Evolutionary conservation across 2,797 vertebrate species (phyloP), one percentile per base, ranked within the genome.

Genomic region (Argya squamiceps): DNA sequence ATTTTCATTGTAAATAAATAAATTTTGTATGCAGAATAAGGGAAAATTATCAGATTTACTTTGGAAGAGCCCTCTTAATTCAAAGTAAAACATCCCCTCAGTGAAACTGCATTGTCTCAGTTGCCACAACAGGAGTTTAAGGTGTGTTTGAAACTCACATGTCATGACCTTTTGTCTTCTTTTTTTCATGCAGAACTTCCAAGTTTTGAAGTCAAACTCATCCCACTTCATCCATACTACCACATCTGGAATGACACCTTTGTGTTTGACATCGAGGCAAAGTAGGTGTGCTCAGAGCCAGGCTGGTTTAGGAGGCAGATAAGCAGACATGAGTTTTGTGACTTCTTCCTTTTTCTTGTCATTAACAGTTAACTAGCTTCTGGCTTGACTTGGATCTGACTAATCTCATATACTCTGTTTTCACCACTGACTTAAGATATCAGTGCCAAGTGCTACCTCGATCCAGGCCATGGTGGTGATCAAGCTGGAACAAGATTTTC

Each of bases 181-280:
- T 50, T 67, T 83, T 85, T 64, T 65, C 47, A 67, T 62, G n/a
- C 81, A 98, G 98, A 98, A 65, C 97, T 98, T 74, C 98, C 98
- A 52, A 94, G 95, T 41, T 98, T 98, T 94, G 97, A 98, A 88
- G 98, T 98, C 63, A 98, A 93, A 50, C 97, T 98, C 60, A 85
- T 93, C 70, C 92, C 97, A 11, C 37, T 89, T 39, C 88, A 96
- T 60, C 95, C 92, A 12, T 98, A 97, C 77, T 97, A 96, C 75
- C 92, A 95, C 53, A 85, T 98, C 68, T 89, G 62, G 77, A 95
- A 90, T 17, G 84, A 95, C 9, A 84, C 30, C 37, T 98, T 98
- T 77, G 58, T 76, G 30, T 97, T 98, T 85, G 96, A 88, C 27
- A 96, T 98, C 0, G 94, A 96, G 58, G 98, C 98, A 84, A 97